Evolutionary conservation across 2,113 vertebrate species (phyloP).

Genomic region (Thomomys bottae): DNA sequence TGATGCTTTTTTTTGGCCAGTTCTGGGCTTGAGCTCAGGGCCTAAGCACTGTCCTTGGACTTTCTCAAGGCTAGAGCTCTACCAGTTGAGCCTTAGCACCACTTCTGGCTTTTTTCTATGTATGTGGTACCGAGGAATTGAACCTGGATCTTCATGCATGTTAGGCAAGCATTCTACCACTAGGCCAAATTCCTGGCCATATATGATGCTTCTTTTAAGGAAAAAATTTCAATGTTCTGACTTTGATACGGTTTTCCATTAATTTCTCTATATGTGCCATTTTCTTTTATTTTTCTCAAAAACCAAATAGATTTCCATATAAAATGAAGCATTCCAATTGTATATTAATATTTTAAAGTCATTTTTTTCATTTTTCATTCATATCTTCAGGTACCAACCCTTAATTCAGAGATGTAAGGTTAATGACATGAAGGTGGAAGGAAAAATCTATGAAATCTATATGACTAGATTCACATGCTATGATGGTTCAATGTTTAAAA

Average conservation of each 20-base stretch:
- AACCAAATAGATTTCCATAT: neutral
- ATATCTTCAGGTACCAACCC: neutral
- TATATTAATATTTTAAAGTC: neutral
- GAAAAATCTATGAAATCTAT: neutral
- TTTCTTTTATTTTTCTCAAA: constrained; percentile 18
- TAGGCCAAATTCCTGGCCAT: too few species aligned
- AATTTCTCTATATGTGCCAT: neutral
- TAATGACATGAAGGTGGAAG: neutral
- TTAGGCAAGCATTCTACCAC: too few species aligned
- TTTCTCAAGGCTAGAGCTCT: too few species aligned
- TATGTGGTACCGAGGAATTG: too few species aligned
- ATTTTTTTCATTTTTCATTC: neutral
- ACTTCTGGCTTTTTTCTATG: too few species aligned
- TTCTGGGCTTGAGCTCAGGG: too few species aligned
- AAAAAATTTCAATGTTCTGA: neutral
- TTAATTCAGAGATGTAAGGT: neutral
- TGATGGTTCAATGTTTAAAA: neutral
- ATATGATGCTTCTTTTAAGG: too few species aligned
- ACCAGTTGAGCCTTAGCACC: too few species aligned
- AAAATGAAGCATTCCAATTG: neutral
- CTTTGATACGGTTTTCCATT: neutral
- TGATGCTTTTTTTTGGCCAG: too few species aligned
- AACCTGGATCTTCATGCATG: too few species aligned
- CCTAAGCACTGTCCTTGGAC: too few species aligned
- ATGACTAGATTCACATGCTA: neutral